Evolutionary conservation across 2,797 vertebrate genomes (phyloP).

Genomic region (Loriculus beryllinus): DNA sequence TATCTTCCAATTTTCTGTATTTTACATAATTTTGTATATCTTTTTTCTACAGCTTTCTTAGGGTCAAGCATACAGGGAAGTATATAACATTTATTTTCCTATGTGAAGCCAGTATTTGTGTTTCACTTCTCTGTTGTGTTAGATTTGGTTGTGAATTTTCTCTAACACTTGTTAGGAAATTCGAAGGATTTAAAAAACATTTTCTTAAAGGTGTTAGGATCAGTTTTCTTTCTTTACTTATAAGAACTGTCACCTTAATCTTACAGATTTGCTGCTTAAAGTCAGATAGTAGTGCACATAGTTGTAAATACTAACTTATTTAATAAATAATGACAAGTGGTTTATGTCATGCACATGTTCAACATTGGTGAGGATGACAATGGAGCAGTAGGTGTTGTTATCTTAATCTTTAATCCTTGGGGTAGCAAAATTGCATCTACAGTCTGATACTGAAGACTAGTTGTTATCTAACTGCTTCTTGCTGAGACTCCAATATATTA

Average conservation of each 20-base stretch:
- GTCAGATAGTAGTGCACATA: neutral
- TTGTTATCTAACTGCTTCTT: neutral
- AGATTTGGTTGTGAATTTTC: neutral
- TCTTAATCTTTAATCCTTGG: neutral
- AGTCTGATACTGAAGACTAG: neutral
- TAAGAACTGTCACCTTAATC: neutral
- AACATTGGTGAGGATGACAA: neutral
- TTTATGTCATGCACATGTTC: neutral
- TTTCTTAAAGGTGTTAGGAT: neutral
- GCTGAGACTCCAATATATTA: neutral
- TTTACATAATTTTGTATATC: neutral
- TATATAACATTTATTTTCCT: neutral
- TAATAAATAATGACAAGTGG: neutral
- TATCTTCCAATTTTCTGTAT: neutral
- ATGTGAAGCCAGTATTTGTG: neutral
- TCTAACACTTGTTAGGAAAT: neutral
- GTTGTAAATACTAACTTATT: neutral
- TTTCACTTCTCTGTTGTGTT: neutral
- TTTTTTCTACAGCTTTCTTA: neutral
- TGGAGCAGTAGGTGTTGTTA: fast-evolving
- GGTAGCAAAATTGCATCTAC: neutral
- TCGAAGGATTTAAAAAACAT: neutral
- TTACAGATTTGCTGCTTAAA: neutral
- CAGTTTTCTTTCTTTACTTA: neutral
- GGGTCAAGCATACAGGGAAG: neutral